Evolutionary conservation across 2,113 vertebrate species (phyloP).

Genomic region (Gasterosteus aculeatus): DNA sequence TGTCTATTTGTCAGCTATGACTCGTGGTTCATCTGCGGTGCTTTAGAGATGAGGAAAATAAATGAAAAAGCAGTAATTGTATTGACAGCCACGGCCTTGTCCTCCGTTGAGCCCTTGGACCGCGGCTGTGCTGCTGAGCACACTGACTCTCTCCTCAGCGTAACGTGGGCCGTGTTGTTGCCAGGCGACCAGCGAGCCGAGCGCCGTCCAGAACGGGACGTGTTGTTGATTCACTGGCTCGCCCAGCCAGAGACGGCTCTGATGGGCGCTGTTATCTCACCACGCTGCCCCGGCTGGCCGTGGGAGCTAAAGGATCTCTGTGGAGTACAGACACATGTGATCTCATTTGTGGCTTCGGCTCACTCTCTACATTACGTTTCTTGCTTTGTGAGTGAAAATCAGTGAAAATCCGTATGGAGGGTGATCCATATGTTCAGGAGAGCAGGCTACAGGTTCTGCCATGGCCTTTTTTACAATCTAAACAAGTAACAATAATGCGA

Average conservation of each 20-base stretch:
- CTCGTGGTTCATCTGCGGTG: constrained; percentile 35
- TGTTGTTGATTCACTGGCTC: constrained; percentile 74
- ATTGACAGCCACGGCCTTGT: constrained; percentile 59
- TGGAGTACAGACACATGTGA: constrained; percentile 24
- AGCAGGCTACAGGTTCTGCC: not conserved
- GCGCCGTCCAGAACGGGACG: constrained; percentile 71
- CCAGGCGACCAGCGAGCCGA: constrained; percentile 74
- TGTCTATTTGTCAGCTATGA: constrained; percentile 40
- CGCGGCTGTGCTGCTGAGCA: constrained; percentile 46
- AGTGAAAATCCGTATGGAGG: too few species aligned
- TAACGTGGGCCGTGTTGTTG: constrained; percentile 71
- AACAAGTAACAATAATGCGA: not conserved
- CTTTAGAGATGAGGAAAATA: constrained; percentile 1
- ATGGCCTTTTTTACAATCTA: not conserved
- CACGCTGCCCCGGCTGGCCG: constrained; percentile 32
- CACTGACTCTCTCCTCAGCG: constrained; percentile 13
- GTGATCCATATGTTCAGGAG: not conserved
- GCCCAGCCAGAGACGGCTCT: constrained; percentile 65
- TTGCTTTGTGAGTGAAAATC: not conserved
- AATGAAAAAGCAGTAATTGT: constrained; percentile 17
- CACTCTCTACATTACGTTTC: not conserved
- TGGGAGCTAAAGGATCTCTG: constrained; percentile 22
- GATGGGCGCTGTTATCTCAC: constrained; percentile 69
- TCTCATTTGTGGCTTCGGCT: not conserved
- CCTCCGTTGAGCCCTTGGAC: constrained; percentile 54